phyloP scores from a whole-genome alignment of 64 coral and sea anemone species.

The Montipora cactus region DNA sequence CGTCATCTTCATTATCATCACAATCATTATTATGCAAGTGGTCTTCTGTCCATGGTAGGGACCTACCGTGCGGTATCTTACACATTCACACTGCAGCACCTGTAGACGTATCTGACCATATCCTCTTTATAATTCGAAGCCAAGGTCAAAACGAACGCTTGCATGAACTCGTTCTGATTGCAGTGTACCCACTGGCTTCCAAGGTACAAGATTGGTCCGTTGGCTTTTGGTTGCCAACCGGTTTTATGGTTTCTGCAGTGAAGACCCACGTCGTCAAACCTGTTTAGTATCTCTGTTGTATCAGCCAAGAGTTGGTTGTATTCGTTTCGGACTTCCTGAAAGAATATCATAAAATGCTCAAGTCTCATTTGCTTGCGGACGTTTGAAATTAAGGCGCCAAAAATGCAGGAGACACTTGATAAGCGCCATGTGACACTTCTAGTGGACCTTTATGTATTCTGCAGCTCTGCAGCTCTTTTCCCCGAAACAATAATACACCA shows the following conservation, averaged over 20 bases:
- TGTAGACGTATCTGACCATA: constrained; percentile 64
- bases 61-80: neutral
- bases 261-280: constrained; percentile 24
- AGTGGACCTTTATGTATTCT: no score
- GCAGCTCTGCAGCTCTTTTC: no score
- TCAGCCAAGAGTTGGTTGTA: neutral
- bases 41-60: neutral
- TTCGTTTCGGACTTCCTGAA: constrained; percentile 28
- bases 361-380: no score
- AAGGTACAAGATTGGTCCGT: constrained; percentile 52
- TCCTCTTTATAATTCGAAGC: constrained; percentile 25
- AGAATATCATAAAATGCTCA: neutral
- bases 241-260: constrained; percentile 38
- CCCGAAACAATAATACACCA: no score
- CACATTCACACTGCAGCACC: constrained; percentile 52
- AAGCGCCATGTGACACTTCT: no score
- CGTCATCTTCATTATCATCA: no score
- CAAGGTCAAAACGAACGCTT: constrained; percentile 26
- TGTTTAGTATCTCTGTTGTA: neutral
- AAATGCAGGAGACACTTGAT: no score
- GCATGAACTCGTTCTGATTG: constrained; percentile 45
- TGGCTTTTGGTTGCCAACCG: constrained; percentile 42
- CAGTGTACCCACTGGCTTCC: constrained; percentile 60
- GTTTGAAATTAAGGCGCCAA: no score
- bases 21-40: no score